phyloP scores from a whole-genome alignment of 2,888 invertebrate genomes.

The Callosobruchus maculatus region DNA sequence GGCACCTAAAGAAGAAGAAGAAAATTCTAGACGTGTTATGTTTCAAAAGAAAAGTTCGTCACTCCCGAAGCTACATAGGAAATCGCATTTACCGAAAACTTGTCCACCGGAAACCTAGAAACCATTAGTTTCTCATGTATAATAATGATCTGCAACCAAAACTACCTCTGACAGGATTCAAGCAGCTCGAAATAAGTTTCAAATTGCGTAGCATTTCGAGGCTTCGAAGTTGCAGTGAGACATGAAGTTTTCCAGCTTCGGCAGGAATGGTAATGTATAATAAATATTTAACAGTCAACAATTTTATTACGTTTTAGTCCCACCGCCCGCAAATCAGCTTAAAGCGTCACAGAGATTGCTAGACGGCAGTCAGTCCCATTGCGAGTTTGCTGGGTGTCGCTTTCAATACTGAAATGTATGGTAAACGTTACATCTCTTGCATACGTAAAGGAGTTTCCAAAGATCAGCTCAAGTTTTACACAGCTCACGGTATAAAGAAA shows the following conservation, averaged over 20 bases:
- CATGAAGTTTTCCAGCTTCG: constrained; percentile 6
- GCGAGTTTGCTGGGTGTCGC: background rate
- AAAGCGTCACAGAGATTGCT: constrained; percentile 7
- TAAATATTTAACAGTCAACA: constrained; percentile 15
- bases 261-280: constrained; percentile 11
- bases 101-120: background rate
- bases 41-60: too few relatives aligned
- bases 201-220: constrained; percentile 7
- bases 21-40: too few relatives aligned
- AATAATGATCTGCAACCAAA: background rate
- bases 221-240: constrained; percentile 4
- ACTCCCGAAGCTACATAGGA: too few relatives aligned
- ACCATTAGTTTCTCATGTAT: background rate
- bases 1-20: too few relatives aligned
- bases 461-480: too few relatives aligned
- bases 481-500: too few relatives aligned
- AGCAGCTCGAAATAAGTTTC: constrained; percentile 8
- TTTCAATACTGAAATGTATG: background rate
- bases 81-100: too few relatives aligned
- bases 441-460: too few relatives aligned
- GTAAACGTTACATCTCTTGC: too few relatives aligned
- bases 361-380: background rate
- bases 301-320: constrained; percentile 11
- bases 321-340: constrained; percentile 9
- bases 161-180: background rate